phyloP scores from a whole-genome alignment of 2,888 invertebrate genomes.

The Shargacucullia verbasci region DNA sequence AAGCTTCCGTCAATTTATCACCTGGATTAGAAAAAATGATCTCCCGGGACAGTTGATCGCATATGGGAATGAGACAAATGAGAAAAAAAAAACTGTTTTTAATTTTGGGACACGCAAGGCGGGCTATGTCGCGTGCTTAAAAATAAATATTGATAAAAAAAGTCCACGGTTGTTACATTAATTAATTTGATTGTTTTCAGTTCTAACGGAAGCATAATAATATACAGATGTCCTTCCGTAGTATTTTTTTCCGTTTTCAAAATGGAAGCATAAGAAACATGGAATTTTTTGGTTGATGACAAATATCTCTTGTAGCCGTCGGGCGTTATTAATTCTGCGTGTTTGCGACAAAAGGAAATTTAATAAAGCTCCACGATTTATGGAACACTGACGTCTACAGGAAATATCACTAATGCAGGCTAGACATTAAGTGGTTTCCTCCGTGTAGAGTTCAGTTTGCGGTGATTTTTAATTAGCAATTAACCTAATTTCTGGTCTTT shows the following conservation, averaged over 20 bases:
- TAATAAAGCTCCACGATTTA: slow-evolving; percentile 74
- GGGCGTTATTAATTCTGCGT: slow-evolving; percentile 70
- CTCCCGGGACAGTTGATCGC: slow-evolving; percentile 63
- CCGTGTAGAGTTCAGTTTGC: slow-evolving; percentile 38
- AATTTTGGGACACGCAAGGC: slow-evolving; percentile 25
- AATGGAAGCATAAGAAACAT: slow-evolving; percentile 65
- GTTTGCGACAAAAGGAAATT: slow-evolving; percentile 69
- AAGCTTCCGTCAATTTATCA: slow-evolving; percentile 77
- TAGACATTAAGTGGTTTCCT: slow-evolving; percentile 62
- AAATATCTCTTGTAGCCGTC: slow-evolving; percentile 63
- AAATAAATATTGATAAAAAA: slow-evolving; percentile 63
- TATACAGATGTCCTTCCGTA: slow-evolving; percentile 65
- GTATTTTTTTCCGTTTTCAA: slow-evolving; percentile 59
- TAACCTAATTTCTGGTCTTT: slow-evolving; percentile 51
- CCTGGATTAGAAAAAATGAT: slow-evolving; percentile 78
- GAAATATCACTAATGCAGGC: slow-evolving; percentile 65
- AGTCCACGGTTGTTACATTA: slow-evolving; percentile 58
- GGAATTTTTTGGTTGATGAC: slow-evolving; percentile 67
- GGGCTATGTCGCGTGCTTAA: slow-evolving; percentile 29
- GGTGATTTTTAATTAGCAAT: slow-evolving; percentile 55
- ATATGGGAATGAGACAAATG: slow-evolving; percentile 47
- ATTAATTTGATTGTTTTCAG: slow-evolving; percentile 69
- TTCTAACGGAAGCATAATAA: slow-evolving; percentile 69
- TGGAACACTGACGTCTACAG: slow-evolving; percentile 61
- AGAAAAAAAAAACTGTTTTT: slow-evolving; percentile 48